Conservation (phyloP, 2,113 vertebrate genomes). For the Antechinus flavipes region DNA sequence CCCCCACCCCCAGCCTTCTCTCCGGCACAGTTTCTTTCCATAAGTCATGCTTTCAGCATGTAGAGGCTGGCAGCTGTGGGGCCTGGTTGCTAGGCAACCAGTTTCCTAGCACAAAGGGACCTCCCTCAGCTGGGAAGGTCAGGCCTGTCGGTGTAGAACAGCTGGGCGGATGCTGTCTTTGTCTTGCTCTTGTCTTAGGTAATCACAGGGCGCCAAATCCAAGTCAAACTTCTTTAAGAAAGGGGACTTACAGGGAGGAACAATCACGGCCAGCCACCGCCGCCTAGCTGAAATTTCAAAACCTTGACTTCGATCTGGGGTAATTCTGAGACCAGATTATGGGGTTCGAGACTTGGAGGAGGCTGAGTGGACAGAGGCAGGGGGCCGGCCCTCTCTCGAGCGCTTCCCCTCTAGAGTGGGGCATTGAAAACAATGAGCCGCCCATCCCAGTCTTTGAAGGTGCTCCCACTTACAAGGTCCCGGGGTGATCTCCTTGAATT, state of each 20-base stretch:
- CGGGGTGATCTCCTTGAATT: neutral
- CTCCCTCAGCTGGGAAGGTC: slow-evolving; percentile 93
- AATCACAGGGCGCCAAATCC: slow-evolving; percentile 81
- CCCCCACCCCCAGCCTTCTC: slow-evolving; percentile 72
- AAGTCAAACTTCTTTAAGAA: slow-evolving; percentile 80
- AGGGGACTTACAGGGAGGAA: slow-evolving; percentile 69
- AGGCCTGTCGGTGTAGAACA: slow-evolving; percentile 88
- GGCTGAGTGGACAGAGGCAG: slow-evolving; percentile 23
- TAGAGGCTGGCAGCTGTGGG: slow-evolving; percentile 89
- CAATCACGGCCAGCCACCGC: slow-evolving; percentile 66
- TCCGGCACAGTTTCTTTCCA: slow-evolving; percentile 82
- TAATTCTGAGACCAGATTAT: slow-evolving; percentile 30
- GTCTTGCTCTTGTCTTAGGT: slow-evolving; percentile 83
- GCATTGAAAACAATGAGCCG: neutral
- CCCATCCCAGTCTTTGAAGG: neutral
- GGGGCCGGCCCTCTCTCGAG: neutral
- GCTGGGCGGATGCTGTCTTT: slow-evolving; percentile 86
- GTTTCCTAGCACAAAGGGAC: slow-evolving; percentile 94
- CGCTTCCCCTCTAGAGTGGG: slow-evolving; percentile 5
- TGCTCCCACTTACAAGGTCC: neutral
- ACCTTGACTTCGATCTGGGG: slow-evolving; percentile 59
- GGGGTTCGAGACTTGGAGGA: slow-evolving; percentile 29
- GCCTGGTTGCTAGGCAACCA: slow-evolving; percentile 96
- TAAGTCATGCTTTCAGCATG: slow-evolving; percentile 82
- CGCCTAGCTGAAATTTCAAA: slow-evolving; percentile 50